Percentiles rank a stretch among this genome's conserved stretches.
Evolutionary conservation across 2,113 vertebrate genomes (phyloP).

Genomic region (Percina caprodes): DNA sequence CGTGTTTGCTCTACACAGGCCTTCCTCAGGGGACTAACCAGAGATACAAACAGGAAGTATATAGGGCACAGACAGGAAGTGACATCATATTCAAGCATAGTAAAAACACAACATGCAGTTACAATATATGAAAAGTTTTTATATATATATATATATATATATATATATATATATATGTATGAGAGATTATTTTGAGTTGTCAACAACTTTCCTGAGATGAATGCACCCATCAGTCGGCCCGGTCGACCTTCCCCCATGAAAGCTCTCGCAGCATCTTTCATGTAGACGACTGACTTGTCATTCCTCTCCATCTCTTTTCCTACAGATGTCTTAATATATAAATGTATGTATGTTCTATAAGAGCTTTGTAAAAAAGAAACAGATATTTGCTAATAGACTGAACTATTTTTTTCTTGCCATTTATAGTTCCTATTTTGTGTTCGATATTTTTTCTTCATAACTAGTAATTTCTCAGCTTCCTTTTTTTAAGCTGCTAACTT

Average conservation of each 20-base stretch:
- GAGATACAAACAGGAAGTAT: too few species aligned
- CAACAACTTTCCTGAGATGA: not conserved
- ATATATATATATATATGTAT: too few species aligned
- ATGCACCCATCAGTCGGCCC: not conserved
- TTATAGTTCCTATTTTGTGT: conserved; percentile 24
- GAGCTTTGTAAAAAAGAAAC: conserved; percentile 67
- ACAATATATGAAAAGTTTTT: too few species aligned
- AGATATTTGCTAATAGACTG: conserved; percentile 76
- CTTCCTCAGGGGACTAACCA: too few species aligned
- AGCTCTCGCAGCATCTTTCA: not conserved
- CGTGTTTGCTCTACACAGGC: too few species aligned
- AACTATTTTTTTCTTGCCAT: conserved; percentile 56
- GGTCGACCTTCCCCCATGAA: not conserved
- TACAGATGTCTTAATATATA: conserved; percentile 61
- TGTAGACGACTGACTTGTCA: conserved; percentile 8
- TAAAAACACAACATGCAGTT: too few species aligned
- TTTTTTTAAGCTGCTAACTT: conserved; percentile 78
- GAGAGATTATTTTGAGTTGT: too few species aligned
- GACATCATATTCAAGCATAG: too few species aligned
- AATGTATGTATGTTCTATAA: conserved; percentile 65
- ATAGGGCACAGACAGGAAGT: too few species aligned
- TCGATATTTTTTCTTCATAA: conserved; percentile 63
- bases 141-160: too few species aligned
- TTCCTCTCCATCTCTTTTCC: conserved; percentile 26
- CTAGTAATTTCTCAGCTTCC: conserved; percentile 70